Evolutionary conservation across 2,797 vertebrate genomes (phyloP), one percentile per base, ranked within the genome.

Genomic region (Tiaroga cobitis): DNA sequence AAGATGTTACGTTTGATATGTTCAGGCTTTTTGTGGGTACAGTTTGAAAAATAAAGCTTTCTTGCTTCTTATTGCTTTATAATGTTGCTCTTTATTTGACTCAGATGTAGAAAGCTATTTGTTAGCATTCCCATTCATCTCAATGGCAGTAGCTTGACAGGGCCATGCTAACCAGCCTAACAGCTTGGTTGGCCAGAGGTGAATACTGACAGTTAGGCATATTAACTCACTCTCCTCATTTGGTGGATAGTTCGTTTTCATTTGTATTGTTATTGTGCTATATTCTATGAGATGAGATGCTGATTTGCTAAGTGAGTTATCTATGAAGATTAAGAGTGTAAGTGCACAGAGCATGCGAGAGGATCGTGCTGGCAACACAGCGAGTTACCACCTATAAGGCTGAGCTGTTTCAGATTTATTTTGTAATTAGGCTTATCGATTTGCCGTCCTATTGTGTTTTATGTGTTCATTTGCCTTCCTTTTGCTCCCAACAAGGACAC

Each of bases 341-440:
- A 74, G 19, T 4, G 51, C 49, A 69, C 43, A n/a, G 67, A 37
- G 39, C 24, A 43, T 74, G 24, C 32, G 49, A 24, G 19, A 43
- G 70, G 54, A 82, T 51, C 18, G n/a, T 10, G 51, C 43, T 69
- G 65, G 87, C 21, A 74, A 75, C 61, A 79, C 85, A 72, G 37
- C 51, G 37, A 76, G 59, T 61, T 32, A 72, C 77, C 75, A 75
- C 32, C 81, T 78, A 70, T 46, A 81, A 72, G 76, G 79, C 80
- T 41, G 78, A 70, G 80, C 67, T 74, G 87, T 70, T 82, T 85
- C 24, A 46, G 81, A 87, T 90, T 89, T 90, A 89, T 89, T 89
- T 88, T 75, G 88, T 88, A 90, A 88, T 91, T 91, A 87, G 69
- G 69, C 26, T 79, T 82, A 87, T 91, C 19, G 85, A 90, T 91